These are phyloP conservation scores for Arge pagana DNA, from an alignment of 2,888 invertebrate species.

Conservation along the genomic window DNA sequence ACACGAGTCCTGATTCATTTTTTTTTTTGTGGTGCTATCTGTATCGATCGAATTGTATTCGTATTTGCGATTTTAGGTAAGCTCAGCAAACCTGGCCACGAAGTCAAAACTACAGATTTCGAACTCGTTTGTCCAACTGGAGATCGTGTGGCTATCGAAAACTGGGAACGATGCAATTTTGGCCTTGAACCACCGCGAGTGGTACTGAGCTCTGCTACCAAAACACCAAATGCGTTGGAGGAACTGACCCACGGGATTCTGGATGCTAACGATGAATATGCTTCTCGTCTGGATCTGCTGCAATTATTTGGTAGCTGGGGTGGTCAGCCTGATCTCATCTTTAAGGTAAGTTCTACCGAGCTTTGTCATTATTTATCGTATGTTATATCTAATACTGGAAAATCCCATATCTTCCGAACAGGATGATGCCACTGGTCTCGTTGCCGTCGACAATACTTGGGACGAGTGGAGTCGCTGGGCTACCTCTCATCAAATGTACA, in stretches of 20 bases:
- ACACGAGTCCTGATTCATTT: neutral
- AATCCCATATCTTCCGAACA: too few species aligned
- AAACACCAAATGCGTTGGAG: constrained; percentile 62
- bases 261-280: constrained; percentile 63
- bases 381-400: constrained; percentile 18
- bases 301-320: constrained; percentile 69
- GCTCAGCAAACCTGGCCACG: constrained; percentile 23
- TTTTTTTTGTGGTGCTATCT: neutral
- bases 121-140: constrained; percentile 70
- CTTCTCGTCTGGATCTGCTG: constrained; percentile 65
- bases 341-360: constrained; percentile 61
- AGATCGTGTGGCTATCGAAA: constrained; percentile 61
- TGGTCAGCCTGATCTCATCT: constrained; percentile 60
- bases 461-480: constrained; percentile 44
- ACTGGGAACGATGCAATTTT: constrained; percentile 66
- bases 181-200: constrained; percentile 67
- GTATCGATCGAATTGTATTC: neutral
- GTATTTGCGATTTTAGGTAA: constrained; percentile 16
- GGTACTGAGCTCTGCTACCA: constrained; percentile 58
- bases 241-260: constrained; percentile 69
- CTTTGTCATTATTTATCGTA: constrained; percentile 1
- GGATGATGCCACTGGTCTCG: constrained; percentile 59
- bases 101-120: constrained; percentile 61
- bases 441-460: constrained; percentile 50
- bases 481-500: constrained; percentile 32